phyloP scores from a whole-genome alignment of 2,113 vertebrate genomes.

The Muscicapa adusta region DNA sequence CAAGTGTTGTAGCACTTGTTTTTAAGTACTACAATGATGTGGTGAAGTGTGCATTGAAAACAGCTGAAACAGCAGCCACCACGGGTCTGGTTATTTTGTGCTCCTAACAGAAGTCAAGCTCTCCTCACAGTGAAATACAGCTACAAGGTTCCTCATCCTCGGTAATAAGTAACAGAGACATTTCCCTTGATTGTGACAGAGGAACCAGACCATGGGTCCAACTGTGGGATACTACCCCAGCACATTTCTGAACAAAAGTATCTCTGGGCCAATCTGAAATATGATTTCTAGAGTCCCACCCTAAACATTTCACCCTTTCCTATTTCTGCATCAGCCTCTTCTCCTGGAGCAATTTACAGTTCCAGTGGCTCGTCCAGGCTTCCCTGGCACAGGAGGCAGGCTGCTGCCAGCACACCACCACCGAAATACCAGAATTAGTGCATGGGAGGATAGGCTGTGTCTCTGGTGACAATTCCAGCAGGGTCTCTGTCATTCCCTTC shows the following conservation, averaged over 20 bases:
- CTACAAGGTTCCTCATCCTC: neutral
- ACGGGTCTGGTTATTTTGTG: neutral
- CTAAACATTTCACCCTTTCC: neutral
- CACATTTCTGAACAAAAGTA: too few species aligned
- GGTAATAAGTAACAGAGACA: neutral
- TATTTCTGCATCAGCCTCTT: neutral
- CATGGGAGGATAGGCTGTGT: fast-evolving
- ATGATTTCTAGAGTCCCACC: neutral
- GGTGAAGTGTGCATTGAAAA: neutral
- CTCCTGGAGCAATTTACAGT: neutral
- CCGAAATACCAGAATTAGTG: fast-evolving
- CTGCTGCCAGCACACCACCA: neutral
- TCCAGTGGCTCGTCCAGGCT: fast-evolving
- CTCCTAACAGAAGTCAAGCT: neutral
- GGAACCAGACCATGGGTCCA: neutral
- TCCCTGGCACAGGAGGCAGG: neutral
- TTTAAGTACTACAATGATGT: neutral
- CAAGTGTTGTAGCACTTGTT: neutral
- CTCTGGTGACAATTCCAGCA: neutral
- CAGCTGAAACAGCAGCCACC: neutral
- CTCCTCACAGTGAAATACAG: neutral
- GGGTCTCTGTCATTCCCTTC: fast-evolving
- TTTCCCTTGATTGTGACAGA: neutral
- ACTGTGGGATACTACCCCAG: neutral
- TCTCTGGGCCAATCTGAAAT: neutral